Evolutionary conservation across 2,888 invertebrate species (phyloP), one percentile per base, ranked within the genome.

Genomic region (Oligia latruncula): DNA sequence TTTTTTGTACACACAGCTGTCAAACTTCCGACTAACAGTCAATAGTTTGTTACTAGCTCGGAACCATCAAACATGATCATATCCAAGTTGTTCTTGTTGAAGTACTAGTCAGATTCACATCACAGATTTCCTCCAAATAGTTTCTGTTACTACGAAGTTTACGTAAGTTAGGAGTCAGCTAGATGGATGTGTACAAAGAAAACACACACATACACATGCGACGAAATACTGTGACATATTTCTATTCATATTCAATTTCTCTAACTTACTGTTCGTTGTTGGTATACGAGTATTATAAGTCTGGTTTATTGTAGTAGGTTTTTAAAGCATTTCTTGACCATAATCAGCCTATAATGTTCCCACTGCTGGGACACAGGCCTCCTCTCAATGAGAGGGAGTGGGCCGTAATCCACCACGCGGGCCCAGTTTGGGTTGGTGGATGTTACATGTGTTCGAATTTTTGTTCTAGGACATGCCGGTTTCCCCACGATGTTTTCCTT

Each of bases 101-200:
- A 83, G 78, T 13, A 70, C 80, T 29, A 84, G 72, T 84, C 71
- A 71, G 85, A 81, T 78, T 77, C 70, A 81, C 75, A 75, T 84
- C 76, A 74, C 55, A 75, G 82, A 74, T 78, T 78, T 35, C 58
- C 72, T 75, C 58, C 40, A 85, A 85, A 70, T 73, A 84, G 81
- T 84, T 85, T 85, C 71, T 75, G 62, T 15, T 67, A 35, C 46
- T 62, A 60, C 64, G 5, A 87, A 84, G 87, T 84, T 84, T 84
- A 64, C 43, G 17, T n/a, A 80, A 84, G 73, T 84, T 87, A 64
- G 70, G 75, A 84, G 84, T 87, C 84, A 84, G 75, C 80, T 71
- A 52, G 29, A 74, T 67, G 64, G 71, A 74, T 66, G 73, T 74
- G 49, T 23, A 46, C 13, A 40, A 9, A 1, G 23, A 17, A 64